A percentile compares a stretch with the other conserved stretches of the same genome.
Evolutionary conservation across 2,888 invertebrate species (phyloP).

Genomic region (Torymus aiolomorphi): DNA sequence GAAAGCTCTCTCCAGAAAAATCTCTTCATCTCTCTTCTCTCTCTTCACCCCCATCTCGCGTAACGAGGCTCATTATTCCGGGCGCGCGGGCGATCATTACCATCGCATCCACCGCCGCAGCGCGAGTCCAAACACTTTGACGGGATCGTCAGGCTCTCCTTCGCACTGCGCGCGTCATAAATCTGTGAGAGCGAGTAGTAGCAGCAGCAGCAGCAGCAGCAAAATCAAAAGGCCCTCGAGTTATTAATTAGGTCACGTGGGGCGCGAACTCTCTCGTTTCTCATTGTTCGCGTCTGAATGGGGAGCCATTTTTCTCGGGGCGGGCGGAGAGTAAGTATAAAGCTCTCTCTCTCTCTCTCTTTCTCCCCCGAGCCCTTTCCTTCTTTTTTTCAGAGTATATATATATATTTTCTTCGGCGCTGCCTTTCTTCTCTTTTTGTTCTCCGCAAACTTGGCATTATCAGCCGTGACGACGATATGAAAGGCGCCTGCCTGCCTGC

Average conservation of each 20-base stretch:
- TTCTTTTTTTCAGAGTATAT: conserved; percentile 6
- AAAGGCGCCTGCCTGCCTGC: conserved; percentile 3
- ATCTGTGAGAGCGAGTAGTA: conserved; percentile 39
- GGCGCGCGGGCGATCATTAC: conserved; percentile 55
- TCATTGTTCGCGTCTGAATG: conserved; percentile 44
- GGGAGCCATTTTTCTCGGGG: conserved; percentile 48
- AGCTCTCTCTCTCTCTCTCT: neutral
- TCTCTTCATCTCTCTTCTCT: conserved; percentile 5
- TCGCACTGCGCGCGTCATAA: conserved; percentile 47
- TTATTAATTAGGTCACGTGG: conserved; percentile 60
- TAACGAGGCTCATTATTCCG: conserved; percentile 41
- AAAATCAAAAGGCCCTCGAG: conserved; percentile 35
- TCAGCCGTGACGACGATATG: conserved; percentile 44
- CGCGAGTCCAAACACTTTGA: conserved; percentile 32
- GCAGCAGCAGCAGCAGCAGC: conserved; percentile 4
- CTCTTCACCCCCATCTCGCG: neutral
- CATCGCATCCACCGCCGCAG: neutral
- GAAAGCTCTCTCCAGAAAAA: neutral
- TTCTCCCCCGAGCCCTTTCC: neutral
- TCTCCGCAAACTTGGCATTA: conserved; percentile 52
- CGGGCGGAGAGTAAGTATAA: too few relatives aligned
- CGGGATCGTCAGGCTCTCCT: conserved; percentile 22
- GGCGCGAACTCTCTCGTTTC: conserved; percentile 8
- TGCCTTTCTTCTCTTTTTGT: conserved; percentile 11
- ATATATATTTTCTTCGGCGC: neutral